A percentile compares a stretch with the other conserved stretches of the same genome.
Conservation (phyloP, 2,797 vertebrate genomes). For the Notolepis coatsorum region DNA sequence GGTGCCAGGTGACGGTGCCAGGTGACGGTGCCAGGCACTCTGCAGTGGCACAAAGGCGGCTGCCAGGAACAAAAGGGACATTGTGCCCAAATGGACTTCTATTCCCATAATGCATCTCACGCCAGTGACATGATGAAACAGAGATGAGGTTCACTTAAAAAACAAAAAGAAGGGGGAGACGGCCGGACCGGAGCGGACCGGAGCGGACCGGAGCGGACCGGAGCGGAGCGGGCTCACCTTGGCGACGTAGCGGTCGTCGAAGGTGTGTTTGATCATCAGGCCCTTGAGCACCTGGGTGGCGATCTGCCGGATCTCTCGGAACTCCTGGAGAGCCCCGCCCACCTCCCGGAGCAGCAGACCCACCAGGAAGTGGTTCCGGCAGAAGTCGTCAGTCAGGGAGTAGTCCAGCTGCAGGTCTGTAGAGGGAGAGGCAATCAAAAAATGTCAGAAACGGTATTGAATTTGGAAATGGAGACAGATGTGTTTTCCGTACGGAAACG, state of each 20-base stretch:
- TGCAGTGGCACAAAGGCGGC: too few relatives aligned
- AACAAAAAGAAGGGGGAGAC: too few relatives aligned
- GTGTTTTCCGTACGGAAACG: too few relatives aligned
- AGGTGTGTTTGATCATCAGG: constrained; percentile 96
- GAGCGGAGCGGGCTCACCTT: constrained; percentile 82
- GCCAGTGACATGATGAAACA: not conserved
- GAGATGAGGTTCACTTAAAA: not conserved
- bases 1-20: too few relatives aligned
- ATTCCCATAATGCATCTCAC: not conserved
- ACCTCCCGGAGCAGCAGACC: constrained; percentile 93
- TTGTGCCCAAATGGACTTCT: not conserved
- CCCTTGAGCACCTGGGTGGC: constrained; percentile 94
- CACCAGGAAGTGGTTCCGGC: constrained; percentile 96
- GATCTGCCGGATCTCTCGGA: constrained; percentile 90
- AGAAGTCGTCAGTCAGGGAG: constrained; percentile 95
- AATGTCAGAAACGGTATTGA: too few relatives aligned
- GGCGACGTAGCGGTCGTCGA: constrained; percentile 92
- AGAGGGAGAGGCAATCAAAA: not conserved
- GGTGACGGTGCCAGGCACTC: too few relatives aligned
- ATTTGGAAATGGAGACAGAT: too few relatives aligned
- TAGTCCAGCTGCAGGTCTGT: constrained; percentile 97
- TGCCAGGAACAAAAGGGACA: not conserved
- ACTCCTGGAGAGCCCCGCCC: constrained; percentile 93
- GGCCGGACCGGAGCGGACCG: not conserved
- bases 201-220: not conserved